A percentile compares a stretch with the other conserved stretches of the same genome.
These are phyloP conservation scores for Papilio gigon DNA, from an alignment of 2,888 invertebrate species.

Conservation along the genomic window DNA sequence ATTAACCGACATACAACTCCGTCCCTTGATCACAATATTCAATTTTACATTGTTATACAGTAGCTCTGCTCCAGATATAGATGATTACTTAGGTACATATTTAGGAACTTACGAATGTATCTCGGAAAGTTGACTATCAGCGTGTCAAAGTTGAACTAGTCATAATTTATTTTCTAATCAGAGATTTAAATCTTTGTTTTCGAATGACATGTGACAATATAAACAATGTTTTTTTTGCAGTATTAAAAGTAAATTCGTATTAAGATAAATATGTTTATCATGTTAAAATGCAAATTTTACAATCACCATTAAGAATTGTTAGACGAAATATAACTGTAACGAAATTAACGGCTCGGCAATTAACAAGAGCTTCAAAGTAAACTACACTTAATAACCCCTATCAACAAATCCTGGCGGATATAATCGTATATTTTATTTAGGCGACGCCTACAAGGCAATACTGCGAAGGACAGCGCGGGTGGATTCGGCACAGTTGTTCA, in stretches of 20 bases:
- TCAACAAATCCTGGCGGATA: slow-evolving; percentile 31
- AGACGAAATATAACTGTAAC: slow-evolving; percentile 11
- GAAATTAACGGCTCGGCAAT: slow-evolving; percentile 18
- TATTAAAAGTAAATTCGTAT: not conserved
- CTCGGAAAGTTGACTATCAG: no score
- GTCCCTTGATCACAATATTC: not conserved
- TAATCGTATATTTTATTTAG: slow-evolving; percentile 73
- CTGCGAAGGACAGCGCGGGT: slow-evolving; percentile 74
- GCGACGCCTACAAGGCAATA: slow-evolving; percentile 76
- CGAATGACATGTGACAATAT: no score
- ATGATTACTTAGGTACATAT: no score
- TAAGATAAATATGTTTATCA: no score
- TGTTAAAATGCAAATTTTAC: not conserved
- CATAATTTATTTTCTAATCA: no score
- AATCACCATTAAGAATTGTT: slow-evolving; percentile 12
- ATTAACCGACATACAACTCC: slow-evolving; percentile 8
- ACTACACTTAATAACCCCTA: slow-evolving; percentile 33
- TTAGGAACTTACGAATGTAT: not conserved
- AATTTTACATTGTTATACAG: not conserved
- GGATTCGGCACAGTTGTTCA: slow-evolving; percentile 80
- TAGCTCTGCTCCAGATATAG: not conserved
- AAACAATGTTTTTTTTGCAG: not conserved
- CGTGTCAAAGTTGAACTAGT: no score
- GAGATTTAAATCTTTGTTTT: not conserved
- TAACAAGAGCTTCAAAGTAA: slow-evolving; percentile 19